A percentile compares a stretch with the other conserved stretches of the same genome.
These are phyloP conservation scores for Ageneiosus marmoratus DNA, from an alignment of 2,113 vertebrate genomes.

Conservation along the genomic window DNA sequence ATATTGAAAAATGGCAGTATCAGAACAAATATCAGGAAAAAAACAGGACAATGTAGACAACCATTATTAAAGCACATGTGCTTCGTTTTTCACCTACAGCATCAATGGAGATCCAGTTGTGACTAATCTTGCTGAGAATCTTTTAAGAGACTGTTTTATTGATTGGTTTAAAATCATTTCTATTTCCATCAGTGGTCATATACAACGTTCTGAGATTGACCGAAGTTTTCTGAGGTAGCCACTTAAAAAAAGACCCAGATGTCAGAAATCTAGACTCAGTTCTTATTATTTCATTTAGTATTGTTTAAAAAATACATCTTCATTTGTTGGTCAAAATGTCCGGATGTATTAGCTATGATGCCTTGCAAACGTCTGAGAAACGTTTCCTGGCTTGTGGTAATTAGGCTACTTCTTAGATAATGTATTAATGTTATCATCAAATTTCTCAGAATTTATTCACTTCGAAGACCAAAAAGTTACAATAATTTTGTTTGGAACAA, in stretches of 20 bases:
- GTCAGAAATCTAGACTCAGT: not conserved
- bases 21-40: not conserved
- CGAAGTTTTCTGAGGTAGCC: not conserved
- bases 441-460: not conserved
- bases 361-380: not conserved
- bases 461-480: not conserved
- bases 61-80: not conserved
- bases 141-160: too few relatives aligned
- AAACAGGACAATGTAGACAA: not conserved
- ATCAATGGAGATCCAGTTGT: not conserved
- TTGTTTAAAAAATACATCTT: not conserved
- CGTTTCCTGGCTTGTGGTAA: too few relatives aligned
- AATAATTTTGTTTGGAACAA: not conserved
- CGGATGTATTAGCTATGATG: not conserved
- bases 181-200: slow-evolving; percentile 40
- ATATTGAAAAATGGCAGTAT: not conserved
- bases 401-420: too few relatives aligned
- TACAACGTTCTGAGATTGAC: slow-evolving; percentile 19
- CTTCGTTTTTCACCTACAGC: too few relatives aligned
- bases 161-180: too few relatives aligned
- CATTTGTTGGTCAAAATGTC: not conserved
- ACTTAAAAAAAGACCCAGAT: not conserved
- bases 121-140: too few relatives aligned
- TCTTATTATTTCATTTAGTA: not conserved
- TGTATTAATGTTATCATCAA: not conserved